These are phyloP conservation scores for Cheilosia variabilis DNA, from an alignment of 2,888 invertebrate genomes.

Conservation along the genomic window DNA sequence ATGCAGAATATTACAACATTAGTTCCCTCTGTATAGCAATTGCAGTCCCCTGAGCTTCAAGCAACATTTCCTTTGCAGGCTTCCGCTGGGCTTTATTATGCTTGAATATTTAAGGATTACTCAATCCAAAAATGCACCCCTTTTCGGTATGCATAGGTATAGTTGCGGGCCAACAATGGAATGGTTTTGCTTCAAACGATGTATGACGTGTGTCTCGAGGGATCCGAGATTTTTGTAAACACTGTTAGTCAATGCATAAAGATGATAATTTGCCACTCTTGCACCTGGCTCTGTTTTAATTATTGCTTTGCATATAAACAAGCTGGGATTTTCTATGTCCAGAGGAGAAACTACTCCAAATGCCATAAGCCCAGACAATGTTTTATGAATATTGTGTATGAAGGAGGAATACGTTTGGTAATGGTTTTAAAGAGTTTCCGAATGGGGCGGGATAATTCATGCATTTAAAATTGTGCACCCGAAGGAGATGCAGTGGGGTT, in stretches of 20 bases:
- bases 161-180: conserved; percentile 8
- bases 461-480: too few relatives aligned
- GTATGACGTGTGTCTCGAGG: conserved; percentile 43
- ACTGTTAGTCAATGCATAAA: conserved; percentile 32
- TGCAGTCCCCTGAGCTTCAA: conserved; percentile 51
- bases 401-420: not conserved
- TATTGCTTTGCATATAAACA: conserved; percentile 24
- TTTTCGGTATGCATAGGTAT: not conserved
- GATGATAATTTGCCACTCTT: conserved; percentile 13
- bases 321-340: conserved; percentile 2
- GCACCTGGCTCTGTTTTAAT: conserved; percentile 38
- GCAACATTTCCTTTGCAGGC: conserved; percentile 43
- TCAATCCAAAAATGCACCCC: conserved; percentile 8
- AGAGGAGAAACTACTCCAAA: not conserved
- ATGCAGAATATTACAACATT: conserved; percentile 64
- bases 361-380: not conserved
- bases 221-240: conserved; percentile 48
- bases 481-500: too few relatives aligned
- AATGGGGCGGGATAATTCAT: not conserved
- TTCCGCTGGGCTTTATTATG: conserved; percentile 37
- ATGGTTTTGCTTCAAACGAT: conserved; percentile 51
- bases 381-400: not conserved
- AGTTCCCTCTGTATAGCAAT: conserved; percentile 16
- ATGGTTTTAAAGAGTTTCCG: not conserved
- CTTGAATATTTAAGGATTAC: conserved; percentile 32